Percentiles rank a stretch among this genome's conserved stretches.
Conservation (phyloP, 2,113 vertebrate species). For the Fukomys damarensis region DNA sequence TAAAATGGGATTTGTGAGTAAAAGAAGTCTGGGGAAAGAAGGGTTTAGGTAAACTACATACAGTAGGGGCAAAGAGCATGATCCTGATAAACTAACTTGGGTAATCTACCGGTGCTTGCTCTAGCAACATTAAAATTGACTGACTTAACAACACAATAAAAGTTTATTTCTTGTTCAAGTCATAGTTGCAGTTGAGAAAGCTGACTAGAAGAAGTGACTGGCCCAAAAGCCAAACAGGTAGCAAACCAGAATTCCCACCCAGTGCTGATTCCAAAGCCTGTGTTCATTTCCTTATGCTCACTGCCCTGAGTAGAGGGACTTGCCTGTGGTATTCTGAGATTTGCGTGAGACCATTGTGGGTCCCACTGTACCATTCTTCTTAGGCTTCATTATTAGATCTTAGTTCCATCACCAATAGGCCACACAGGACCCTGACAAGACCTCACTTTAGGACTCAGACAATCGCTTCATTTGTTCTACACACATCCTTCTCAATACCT, state of each 20-base stretch:
- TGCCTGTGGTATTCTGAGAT: background rate
- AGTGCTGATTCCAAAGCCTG: background rate
- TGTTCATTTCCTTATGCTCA: background rate
- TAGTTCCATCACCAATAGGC: background rate
- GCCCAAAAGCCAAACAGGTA: background rate
- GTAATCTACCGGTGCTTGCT: background rate
- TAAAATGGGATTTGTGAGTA: background rate
- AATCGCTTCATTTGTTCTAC: background rate
- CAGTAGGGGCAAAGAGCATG: background rate
- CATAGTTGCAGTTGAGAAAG: background rate
- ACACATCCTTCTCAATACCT: background rate
- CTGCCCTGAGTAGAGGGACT: background rate
- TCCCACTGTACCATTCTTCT: background rate
- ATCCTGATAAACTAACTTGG: background rate
- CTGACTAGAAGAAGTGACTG: background rate
- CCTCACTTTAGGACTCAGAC: background rate
- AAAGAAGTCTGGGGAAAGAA: background rate
- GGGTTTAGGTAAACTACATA: background rate
- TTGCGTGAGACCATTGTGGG: background rate
- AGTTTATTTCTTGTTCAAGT: slow-evolving; percentile 5
- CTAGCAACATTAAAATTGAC: background rate
- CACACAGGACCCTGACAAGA: background rate
- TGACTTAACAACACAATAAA: background rate
- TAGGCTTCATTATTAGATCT: background rate
- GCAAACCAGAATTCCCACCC: background rate